Conservation (phyloP, 1,140 invertebrate species). For the Danaus melanippus region DNA sequence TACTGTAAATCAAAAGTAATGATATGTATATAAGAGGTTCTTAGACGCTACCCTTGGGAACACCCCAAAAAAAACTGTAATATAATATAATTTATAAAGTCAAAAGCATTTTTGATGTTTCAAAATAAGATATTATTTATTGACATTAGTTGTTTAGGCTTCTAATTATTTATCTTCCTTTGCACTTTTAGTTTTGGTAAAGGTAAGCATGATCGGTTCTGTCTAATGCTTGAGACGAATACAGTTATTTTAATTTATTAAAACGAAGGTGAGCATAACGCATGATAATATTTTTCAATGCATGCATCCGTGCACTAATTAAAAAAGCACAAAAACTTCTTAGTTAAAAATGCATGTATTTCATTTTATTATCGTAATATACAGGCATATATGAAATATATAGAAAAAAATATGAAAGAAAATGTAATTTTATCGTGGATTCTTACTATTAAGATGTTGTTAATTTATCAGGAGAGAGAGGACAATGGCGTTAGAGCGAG, state of each 20-base stretch:
- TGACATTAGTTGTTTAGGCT: background rate
- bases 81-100: too few relatives aligned
- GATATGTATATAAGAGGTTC: background rate
- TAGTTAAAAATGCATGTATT: constrained; percentile 8
- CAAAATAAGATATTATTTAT: too few relatives aligned
- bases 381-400: background rate
- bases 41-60: background rate
- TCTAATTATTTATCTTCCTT: constrained; percentile 2
- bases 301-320: background rate
- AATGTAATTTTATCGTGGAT: background rate
- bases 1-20: background rate
- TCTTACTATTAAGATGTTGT: constrained; percentile 12
- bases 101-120: too few relatives aligned
- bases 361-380: constrained; percentile 5
- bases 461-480: constrained; percentile 42
- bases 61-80: background rate
- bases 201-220: constrained; percentile 36
- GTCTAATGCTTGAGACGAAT: constrained; percentile 32
- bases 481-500: constrained; percentile 46
- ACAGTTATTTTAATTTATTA: constrained; percentile 23
- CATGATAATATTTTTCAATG: constrained; percentile 2
- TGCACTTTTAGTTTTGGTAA: constrained; percentile 14
- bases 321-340: background rate
- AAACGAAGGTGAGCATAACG: constrained; percentile 39
- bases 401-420: background rate